phyloP scores from a whole-genome alignment of 2,888 invertebrate species.

The Maniola hyperantus region DNA sequence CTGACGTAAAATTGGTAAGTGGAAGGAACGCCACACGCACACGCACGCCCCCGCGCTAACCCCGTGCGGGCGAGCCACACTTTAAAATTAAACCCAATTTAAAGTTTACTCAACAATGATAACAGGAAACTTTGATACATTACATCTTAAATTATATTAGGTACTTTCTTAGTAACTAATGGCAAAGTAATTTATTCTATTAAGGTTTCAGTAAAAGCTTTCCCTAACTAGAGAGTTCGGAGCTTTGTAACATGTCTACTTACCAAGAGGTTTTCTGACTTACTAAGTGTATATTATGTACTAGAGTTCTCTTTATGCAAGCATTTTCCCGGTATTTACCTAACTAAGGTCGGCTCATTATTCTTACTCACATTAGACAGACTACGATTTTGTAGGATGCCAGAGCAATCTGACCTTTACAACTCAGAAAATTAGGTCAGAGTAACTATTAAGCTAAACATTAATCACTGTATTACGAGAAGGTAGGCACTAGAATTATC shows the following conservation, averaged over 20 bases:
- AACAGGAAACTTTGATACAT: slow-evolving; percentile 22
- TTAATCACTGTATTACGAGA: neutral
- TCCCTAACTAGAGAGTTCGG: slow-evolving; percentile 19
- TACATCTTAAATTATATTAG: slow-evolving; percentile 15
- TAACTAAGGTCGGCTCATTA: slow-evolving; percentile 9
- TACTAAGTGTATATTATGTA: slow-evolving; percentile 14
- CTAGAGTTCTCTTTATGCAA: slow-evolving; percentile 7
- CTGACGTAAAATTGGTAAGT: neutral
- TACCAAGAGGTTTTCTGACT: neutral
- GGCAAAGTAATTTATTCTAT: slow-evolving; percentile 28
- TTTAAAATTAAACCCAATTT: neutral
- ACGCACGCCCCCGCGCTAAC: too few relatives aligned
- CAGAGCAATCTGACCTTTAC: neutral
- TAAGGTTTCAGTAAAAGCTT: slow-evolving; percentile 25
- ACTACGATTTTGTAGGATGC: slow-evolving; percentile 12
- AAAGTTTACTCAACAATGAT: slow-evolving; percentile 19
- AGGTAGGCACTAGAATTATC: neutral
- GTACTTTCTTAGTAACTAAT: slow-evolving; percentile 25
- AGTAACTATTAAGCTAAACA: neutral
- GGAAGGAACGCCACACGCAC: too few relatives aligned
- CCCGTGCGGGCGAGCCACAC: too few relatives aligned
- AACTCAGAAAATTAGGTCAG: neutral
- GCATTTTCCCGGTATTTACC: slow-evolving; percentile 4
- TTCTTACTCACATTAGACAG: slow-evolving; percentile 7
- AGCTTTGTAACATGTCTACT: slow-evolving; percentile 20